Percentiles rank a stretch among this genome's conserved stretches.
These are phyloP conservation scores for Heliconius melpomene DNA, from an alignment of 1,140 invertebrate genomes.

Conservation along the genomic window DNA sequence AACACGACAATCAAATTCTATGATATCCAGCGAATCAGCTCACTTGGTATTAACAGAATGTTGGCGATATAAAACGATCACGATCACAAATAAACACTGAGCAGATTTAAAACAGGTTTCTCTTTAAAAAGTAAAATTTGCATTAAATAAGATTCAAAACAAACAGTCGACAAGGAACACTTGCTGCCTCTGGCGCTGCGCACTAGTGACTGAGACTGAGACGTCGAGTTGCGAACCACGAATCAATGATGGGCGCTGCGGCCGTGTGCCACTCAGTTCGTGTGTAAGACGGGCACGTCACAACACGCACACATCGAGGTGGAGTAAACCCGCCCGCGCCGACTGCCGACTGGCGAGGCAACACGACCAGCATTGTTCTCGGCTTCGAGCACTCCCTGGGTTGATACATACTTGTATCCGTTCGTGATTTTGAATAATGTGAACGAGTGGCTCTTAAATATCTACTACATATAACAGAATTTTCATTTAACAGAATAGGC, in stretches of 20 bases:
- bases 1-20: conserved; percentile 61
- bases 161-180: conserved; percentile 59
- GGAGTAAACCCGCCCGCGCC: conserved; percentile 39
- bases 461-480: neutral
- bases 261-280: conserved; percentile 49
- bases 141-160: conserved; percentile 68
- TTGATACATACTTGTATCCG: conserved; percentile 29
- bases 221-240: conserved; percentile 61
- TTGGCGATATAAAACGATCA: conserved; percentile 31
- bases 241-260: conserved; percentile 71
- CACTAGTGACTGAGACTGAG: conserved; percentile 79
- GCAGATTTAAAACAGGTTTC: conserved; percentile 61
- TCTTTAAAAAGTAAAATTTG: conserved; percentile 54
- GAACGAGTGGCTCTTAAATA: conserved; percentile 20
- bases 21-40: conserved; percentile 30
- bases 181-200: conserved; percentile 72
- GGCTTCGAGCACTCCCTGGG: conserved; percentile 40
- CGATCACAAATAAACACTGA: conserved; percentile 47
- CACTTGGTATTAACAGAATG: conserved; percentile 35
- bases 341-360: conserved; percentile 43
- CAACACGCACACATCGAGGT: too few species aligned
- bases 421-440: conserved; percentile 33
- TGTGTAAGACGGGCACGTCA: conserved; percentile 43
- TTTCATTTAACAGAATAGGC: neutral
- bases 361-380: conserved; percentile 52